phyloP scores from a whole-genome alignment of 2,797 vertebrate genomes.

The Girardinus metallicus region DNA sequence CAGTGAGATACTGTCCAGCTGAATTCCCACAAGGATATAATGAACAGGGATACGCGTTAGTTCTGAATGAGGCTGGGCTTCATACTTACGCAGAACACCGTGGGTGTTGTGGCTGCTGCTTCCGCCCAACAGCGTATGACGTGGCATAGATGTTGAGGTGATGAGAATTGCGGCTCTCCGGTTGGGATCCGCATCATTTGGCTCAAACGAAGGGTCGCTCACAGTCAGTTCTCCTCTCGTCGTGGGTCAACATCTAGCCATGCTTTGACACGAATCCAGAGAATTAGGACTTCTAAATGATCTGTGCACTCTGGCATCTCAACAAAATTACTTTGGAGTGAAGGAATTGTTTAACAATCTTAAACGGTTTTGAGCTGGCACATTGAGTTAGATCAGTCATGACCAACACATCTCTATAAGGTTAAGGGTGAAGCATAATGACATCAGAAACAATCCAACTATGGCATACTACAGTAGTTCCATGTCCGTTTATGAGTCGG shows the following conservation, averaged over 20 bases:
- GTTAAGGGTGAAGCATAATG: constrained; percentile 36
- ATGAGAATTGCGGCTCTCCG: not conserved
- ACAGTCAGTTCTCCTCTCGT: no score
- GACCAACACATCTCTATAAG: not conserved
- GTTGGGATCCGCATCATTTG: not conserved
- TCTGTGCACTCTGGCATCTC: not conserved
- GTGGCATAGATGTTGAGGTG: constrained; percentile 54
- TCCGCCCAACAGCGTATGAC: constrained; percentile 56
- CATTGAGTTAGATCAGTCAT: not conserved
- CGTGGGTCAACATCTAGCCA: not conserved
- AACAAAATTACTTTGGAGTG: not conserved
- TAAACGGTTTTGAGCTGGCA: not conserved
- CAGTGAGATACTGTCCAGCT: not conserved
- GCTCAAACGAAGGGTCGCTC: not conserved
- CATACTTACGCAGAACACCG: constrained; percentile 19
- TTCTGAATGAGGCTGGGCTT: constrained; percentile 16
- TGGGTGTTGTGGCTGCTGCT: constrained; percentile 20
- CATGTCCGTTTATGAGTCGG: not conserved
- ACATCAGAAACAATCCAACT: constrained; percentile 32
- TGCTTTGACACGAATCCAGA: not conserved
- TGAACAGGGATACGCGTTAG: not conserved
- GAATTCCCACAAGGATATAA: not conserved
- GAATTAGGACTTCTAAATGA: not conserved
- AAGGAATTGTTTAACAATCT: not conserved
- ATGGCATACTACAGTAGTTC: not conserved